Percentiles rank a stretch among this genome's conserved stretches.
phyloP scores from a whole-genome alignment of 1,140 invertebrate species.

The Drosophila ananassae region DNA sequence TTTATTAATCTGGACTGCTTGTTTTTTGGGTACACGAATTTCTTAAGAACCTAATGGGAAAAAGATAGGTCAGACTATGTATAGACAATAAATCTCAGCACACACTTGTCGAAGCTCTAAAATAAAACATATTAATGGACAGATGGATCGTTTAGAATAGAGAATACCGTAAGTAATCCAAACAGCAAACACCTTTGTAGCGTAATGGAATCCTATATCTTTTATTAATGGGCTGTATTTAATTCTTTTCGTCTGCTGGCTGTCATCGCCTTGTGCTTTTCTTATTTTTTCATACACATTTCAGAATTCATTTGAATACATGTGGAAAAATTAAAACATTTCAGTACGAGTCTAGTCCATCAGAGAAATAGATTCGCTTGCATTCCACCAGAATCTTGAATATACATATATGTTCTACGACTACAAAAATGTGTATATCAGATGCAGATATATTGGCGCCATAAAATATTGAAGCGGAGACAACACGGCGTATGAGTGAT shows the following conservation, averaged over 20 bases:
- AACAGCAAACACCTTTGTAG: slow-evolving; percentile 31
- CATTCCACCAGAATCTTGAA: background rate
- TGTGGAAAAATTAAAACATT: background rate
- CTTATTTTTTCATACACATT: slow-evolving; percentile 8
- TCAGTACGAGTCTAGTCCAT: background rate
- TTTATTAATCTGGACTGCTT: no score
- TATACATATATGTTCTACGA: background rate
- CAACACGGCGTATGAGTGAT: slow-evolving; percentile 5
- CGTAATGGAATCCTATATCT: slow-evolving; percentile 43
- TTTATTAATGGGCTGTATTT: slow-evolving; percentile 40
- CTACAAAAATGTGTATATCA: slow-evolving; percentile 1
- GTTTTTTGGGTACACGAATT: background rate
- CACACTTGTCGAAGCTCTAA: slow-evolving; percentile 29
- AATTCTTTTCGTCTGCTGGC: slow-evolving; percentile 12
- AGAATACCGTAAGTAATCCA: slow-evolving; percentile 32
- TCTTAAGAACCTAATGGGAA: slow-evolving; percentile 6
- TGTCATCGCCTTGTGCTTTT: slow-evolving; percentile 35
- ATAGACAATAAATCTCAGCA: slow-evolving; percentile 7
- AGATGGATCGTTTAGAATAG: slow-evolving; percentile 27
- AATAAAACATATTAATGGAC: slow-evolving; percentile 19
- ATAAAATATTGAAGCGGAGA: background rate
- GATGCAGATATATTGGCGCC: slow-evolving; percentile 1
- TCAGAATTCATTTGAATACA: background rate
- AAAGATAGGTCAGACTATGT: slow-evolving; percentile 28
- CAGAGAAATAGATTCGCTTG: background rate